Evolutionary conservation across 2,888 invertebrate species (phyloP).

Genomic region (Chironomus tentans): DNA sequence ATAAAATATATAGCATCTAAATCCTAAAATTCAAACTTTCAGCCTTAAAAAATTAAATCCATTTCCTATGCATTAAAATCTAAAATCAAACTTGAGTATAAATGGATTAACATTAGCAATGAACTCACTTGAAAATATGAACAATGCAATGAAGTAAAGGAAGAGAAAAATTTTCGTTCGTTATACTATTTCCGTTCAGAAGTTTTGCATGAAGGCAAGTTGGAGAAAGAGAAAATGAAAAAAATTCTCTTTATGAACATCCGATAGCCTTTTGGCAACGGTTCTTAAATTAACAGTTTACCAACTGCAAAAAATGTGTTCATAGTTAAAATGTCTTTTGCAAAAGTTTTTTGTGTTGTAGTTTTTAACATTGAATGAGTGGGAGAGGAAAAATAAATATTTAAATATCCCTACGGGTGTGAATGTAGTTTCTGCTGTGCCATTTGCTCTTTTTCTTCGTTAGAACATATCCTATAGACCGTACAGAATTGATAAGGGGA

Average conservation of each 20-base stretch:
- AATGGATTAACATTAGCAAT: too few relatives aligned
- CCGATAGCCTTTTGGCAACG: conserved; percentile 6
- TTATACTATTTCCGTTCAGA: not conserved
- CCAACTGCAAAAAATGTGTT: not conserved
- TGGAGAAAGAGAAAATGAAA: not conserved
- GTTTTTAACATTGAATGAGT: not conserved
- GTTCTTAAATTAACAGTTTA: not conserved
- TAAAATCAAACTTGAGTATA: too few relatives aligned
- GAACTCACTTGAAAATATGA: too few relatives aligned
- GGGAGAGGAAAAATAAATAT: not conserved
- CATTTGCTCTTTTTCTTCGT: too few relatives aligned
- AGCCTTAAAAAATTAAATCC: too few relatives aligned
- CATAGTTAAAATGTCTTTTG: not conserved
- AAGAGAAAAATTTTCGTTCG: not conserved
- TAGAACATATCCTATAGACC: too few relatives aligned
- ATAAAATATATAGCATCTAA: too few relatives aligned
- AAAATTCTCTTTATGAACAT: not conserved
- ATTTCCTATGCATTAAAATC: too few relatives aligned
- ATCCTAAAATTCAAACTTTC: too few relatives aligned
- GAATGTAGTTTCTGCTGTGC: not conserved
- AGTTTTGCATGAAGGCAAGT: not conserved
- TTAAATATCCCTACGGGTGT: not conserved
- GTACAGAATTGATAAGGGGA: not conserved
- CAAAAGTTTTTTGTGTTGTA: not conserved
- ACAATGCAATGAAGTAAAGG: not conserved